Evolutionary conservation across 2,797 vertebrate species (phyloP), one percentile per base, ranked within the genome.

Genomic region (Alectoris magna): DNA sequence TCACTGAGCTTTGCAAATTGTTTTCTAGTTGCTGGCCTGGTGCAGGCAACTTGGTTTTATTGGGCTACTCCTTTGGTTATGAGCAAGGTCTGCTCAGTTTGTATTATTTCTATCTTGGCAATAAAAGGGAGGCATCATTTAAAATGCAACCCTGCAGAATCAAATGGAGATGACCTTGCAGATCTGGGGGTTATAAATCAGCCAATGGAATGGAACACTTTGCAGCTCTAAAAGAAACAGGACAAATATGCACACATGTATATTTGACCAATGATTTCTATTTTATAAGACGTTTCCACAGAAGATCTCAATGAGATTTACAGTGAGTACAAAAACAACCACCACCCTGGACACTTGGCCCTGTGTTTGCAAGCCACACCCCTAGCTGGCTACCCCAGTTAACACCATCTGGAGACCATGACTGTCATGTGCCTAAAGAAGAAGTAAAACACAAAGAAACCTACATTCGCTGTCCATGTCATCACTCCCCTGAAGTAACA

Each of bases 151-250:
- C 46, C 49, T 69, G 92, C 91, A 92, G 62, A 96, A 96, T 92
- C 70, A 72, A 88, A 84, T 84, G 67, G 67, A 96, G 78, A 96
- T 92, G 88, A 96, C 92, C 94, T 95, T 92, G 92, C 63, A 94
- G 70, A 96, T 94, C 74, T 60, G 51, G 51, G 62, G 16, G 34
- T 67, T 90, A 90, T 87, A 95, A 94, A 96, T 95, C 80, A 96
- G 53, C 79, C 91, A 87, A 70, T 78, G 38, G 59, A 92, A 95
- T 81, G 84, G 73, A 84, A 88, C 6, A 8, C 27, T 73, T 75
- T 70, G 75, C 62, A 90, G 49, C 46, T 63, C 24, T 60, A 75
- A 70, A 46, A 92, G 72, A 90, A 94, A 88, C 31, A 63, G n/a
- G 55, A 44, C 39, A 91, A 84, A 88, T 88, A 82, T 1, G 9